Conservation (phyloP, 2,113 vertebrate genomes). For the Rutilus rutilus region DNA sequence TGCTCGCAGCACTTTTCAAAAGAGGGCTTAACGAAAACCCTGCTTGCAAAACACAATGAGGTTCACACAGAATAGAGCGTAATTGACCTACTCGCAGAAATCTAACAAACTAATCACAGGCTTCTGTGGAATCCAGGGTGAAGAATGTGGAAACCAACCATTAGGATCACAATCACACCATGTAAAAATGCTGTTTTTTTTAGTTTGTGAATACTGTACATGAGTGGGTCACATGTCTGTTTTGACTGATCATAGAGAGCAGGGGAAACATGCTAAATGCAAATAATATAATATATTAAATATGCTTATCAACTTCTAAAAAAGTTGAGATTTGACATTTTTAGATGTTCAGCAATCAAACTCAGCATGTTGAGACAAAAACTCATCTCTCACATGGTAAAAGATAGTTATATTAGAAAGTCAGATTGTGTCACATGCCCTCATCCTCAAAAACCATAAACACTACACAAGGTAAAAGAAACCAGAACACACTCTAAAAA, state of each 20-base stretch:
- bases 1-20: slow-evolving; percentile 20
- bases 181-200: neutral
- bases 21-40: slow-evolving; percentile 9
- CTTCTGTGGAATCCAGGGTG: slow-evolving; percentile 5
- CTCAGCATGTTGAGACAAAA: too few species aligned
- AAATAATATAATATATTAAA: neutral
- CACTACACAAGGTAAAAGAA: too few species aligned
- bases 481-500: too few species aligned
- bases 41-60: slow-evolving; percentile 12
- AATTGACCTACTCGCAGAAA: neutral
- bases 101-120: slow-evolving; percentile 13
- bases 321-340: too few species aligned
- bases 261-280: neutral
- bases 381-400: neutral
- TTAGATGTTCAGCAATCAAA: neutral
- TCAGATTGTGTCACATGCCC: neutral
- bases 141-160: slow-evolving; percentile 24
- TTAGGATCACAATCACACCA: neutral
- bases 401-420: neutral
- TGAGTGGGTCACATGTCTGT: neutral
- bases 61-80: neutral
- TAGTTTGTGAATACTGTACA: neutral
- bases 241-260: neutral
- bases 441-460: neutral
- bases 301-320: too few species aligned